Base-by-base conservation (phyloP, 2,113 vertebrate species). In the Rynchops niger region DNA sequence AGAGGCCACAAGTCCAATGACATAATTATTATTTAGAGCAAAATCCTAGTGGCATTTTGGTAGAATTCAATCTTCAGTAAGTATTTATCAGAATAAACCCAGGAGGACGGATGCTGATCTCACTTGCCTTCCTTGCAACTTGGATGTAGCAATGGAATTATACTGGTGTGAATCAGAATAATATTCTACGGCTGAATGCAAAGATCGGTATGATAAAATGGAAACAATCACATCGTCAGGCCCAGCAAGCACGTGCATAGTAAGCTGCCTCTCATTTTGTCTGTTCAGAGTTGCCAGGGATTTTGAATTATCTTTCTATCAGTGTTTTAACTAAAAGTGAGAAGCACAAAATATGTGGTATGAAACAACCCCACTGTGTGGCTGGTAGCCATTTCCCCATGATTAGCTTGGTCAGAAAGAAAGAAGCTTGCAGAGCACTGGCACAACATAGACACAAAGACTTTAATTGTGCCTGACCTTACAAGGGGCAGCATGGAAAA, bases 21-120 rank as follows among this genome's bases (percentile, higher is more conserved):
- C 82, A 98, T 98, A 97, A 96, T 96, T 98, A 98, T 95, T 94
- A 95, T 97, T 97, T 98, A 97, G 96, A 97, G 89, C 85, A 96
- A 97, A 97, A 97, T 95, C 92, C 79, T 73, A 92, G 85, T 97
- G 96, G 94, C 94, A 79, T 92, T 95, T 98, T 91, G 43, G 88
- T 94, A 49, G 72, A 88, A 94, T 66, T 87, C 85, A 82, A 81
- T 84, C 67, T 94, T 97, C 86, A 85, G 77, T 82, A 91, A 91
- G 94, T 87, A 81, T 96, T 91, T 92, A 95, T 65, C 80, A 83
- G 47, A 92, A 95, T 82, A 94, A 96, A 93, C 42, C 30, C 66
- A 40, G 52, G 32, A 86, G 93, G 71, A 72, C 1, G 6, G 69
- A 55, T 34, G 66, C 29, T 93, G 74, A 84, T 69, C 72, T 89